Evolutionary conservation across 2,888 invertebrate genomes (phyloP), one percentile per base, ranked within the genome.

Genomic region (Icerya purchasi): DNA sequence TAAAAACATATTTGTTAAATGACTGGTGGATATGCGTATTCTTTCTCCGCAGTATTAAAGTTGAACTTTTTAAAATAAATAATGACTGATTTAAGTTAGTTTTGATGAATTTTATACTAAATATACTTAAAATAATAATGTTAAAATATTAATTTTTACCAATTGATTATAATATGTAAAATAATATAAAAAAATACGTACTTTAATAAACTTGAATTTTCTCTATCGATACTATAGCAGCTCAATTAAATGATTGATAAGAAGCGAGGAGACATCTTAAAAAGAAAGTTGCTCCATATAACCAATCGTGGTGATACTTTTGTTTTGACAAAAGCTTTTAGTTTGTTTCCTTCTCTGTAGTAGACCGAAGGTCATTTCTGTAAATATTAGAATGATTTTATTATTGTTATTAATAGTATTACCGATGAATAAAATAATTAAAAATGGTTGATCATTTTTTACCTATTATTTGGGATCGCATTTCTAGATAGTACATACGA

Each of bases 291-390:
- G 36, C 59, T 62, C 60, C 59, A 60, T 57, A 61, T 54, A 63
- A 58, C 63, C 63, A 63, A 63, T 63, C 63, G 59, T 61, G n/a
- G n/a, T n/a, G 62, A 62, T 57, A 25, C 53, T 61, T 62, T 62
- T 57, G 50, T 61, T 62, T 63, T 63, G 63, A 63, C 63, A 63
- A 63, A 61, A 63, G 63, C 63, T 62, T 62, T 63, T 63, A 63
- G 63, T 63, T 63, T 67, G 65, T 65, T 67, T 67, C 66, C 66
- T 66, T 66, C 62, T 59, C n/a, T n/a, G 65, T 65, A 67, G 68
- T 69, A 67, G 68, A 68, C 68, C 68, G 69, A 69, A 69, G 69
- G 69, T 69, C 69, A 69, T 67, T 69, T 68, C 56, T 52, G 60
- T 60, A 60, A 60, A 60, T 60, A 60, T 60, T 60, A 53, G 53